A percentile compares a stretch with the other conserved stretches of the same genome.
Evolutionary conservation across 2,113 vertebrate genomes (phyloP).

Genomic region (Caretta caretta): DNA sequence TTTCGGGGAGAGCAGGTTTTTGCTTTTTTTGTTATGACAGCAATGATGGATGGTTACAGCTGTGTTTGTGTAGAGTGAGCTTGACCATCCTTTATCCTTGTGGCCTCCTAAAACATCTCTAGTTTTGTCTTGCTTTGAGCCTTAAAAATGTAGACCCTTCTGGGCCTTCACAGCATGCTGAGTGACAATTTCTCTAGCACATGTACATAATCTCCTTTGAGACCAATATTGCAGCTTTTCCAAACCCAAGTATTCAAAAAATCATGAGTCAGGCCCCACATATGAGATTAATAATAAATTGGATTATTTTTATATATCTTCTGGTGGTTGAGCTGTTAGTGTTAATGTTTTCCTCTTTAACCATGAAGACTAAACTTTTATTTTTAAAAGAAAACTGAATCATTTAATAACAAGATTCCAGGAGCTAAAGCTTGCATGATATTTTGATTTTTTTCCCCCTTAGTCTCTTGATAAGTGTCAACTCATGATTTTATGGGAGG

Average conservation of each 20-base stretch:
- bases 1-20: neutral
- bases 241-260: neutral
- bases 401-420: neutral
- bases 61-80: neutral
- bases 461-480: neutral
- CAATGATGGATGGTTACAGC: neutral
- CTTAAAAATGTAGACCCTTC: neutral
- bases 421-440: neutral
- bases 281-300: neutral
- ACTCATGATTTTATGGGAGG: fast-evolving
- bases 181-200: neutral
- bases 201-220: neutral
- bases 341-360: neutral
- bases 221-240: neutral
- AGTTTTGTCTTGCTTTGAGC: neutral
- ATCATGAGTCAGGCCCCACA: neutral
- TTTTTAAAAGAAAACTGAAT: neutral
- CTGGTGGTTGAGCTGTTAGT: neutral
- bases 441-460: no score
- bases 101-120: neutral
- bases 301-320: neutral
- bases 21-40: neutral
- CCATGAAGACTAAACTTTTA: neutral
- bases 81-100: neutral
- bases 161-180: neutral